Base-by-base conservation (phyloP, 64 coral and sea anemone genomes). In the Pocillopora verrucosa region DNA sequence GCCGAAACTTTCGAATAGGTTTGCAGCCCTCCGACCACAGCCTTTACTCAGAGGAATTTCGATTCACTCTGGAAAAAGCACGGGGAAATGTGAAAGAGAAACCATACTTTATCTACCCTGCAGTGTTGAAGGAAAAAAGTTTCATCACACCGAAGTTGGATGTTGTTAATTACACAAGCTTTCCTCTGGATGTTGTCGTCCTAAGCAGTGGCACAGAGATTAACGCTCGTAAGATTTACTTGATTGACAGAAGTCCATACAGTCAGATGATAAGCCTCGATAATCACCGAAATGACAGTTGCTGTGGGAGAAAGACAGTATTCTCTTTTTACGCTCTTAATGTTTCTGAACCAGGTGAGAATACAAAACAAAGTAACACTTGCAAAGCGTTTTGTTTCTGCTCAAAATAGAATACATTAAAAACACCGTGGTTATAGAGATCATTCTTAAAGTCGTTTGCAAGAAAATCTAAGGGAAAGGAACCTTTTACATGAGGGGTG, bases 31-130 rank as follows among this genome's bases (percentile, higher is more conserved):
- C 15, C 57, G 57, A 30, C 19, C 57, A 58, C 51, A 79, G 56
- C 26, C 20, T 13, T 0, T 79, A 79, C 77, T 59, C 56, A 0
- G 51, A 60, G 24, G 77, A 79, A 25, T 79, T 79, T 13, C 51
- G 57, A 60, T 79, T 79, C 77, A 60, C 51, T 60, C 56, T 79
- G 3, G 57, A 79, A 59, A 22, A 58, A 25, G 56, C 77, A 13
- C 56, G 20, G 5, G 77, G 77, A 79, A 79, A 79, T 79, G 22
- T 57, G 22, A 59, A 79, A 26, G 77, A 79, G 77, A 51, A 9
- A 79, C 56, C 57, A 26, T 56, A 79, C 22, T 25, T 79, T 24
- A 60, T 79, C 77, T 79, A 79, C 77, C 59, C 51, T 79, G 36
- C 37, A 77, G 37, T 51, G 36, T 56, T 17, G 37, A 16, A 41